phyloP scores from a whole-genome alignment of 2,888 invertebrate species.

The Thera obeliscata region DNA sequence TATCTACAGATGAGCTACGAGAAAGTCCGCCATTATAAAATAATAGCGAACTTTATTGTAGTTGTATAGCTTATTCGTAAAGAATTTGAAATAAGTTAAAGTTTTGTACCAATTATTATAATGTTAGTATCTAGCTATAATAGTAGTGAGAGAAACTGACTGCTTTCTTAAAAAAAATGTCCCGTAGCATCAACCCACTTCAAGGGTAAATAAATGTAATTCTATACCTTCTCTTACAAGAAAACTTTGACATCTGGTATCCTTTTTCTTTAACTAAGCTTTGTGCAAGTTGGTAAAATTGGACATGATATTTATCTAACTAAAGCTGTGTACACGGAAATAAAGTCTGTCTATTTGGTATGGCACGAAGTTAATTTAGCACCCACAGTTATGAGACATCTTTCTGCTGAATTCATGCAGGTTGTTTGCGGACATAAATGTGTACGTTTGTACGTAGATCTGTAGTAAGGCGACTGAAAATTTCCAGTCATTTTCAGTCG shows the following conservation, averaged over 20 bases:
- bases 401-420: too few relatives aligned
- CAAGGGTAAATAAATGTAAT: background rate
- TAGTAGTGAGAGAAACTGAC: background rate
- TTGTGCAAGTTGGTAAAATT: background rate
- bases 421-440: too few relatives aligned
- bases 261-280: background rate
- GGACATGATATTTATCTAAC: background rate
- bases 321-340: too few relatives aligned
- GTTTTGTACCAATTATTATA: background rate
- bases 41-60: too few relatives aligned
- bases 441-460: too few relatives aligned
- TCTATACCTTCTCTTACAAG: background rate
- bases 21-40: too few relatives aligned
- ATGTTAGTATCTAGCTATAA: background rate
- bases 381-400: too few relatives aligned
- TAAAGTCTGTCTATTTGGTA: too few relatives aligned
- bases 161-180: background rate
- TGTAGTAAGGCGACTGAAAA: too few relatives aligned
- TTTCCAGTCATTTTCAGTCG: too few relatives aligned
- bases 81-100: background rate
- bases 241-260: background rate
- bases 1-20: too few relatives aligned
- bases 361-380: too few relatives aligned
- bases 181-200: background rate
- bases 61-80: background rate